phyloP scores from a whole-genome alignment of 2,797 vertebrate species.

The Limosa lapponica region DNA sequence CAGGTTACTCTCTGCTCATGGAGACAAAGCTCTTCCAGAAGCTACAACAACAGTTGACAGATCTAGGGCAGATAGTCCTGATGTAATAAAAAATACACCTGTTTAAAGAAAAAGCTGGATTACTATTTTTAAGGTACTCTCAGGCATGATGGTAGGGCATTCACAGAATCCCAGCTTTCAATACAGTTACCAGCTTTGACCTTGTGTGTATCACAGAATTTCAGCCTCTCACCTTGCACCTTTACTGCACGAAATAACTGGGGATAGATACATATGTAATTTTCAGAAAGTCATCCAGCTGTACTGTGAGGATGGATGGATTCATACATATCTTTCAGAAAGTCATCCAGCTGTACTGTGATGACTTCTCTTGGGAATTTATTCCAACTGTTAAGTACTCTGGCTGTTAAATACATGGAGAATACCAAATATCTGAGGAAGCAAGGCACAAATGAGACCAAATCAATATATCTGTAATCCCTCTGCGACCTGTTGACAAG shows the following conservation, averaged over 20 bases:
- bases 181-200: background rate
- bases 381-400: background rate
- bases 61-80: background rate
- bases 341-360: background rate
- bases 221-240: background rate
- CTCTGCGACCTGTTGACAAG: background rate
- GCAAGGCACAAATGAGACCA: background rate
- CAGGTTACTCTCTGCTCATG: rapidly evolving
- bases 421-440: background rate
- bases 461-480: background rate
- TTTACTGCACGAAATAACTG: background rate
- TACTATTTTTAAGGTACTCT: background rate
- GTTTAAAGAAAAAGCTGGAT: background rate
- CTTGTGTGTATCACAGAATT: background rate
- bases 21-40: background rate
- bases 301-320: background rate
- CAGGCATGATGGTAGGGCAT: background rate
- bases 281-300: background rate
- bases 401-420: background rate
- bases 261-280: background rate
- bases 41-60: background rate
- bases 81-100: background rate
- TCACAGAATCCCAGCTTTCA: background rate
- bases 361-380: background rate
- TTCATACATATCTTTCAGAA: background rate